Base-by-base conservation (phyloP, 2,888 invertebrate species). In the Drosophila aldrichi region DNA sequence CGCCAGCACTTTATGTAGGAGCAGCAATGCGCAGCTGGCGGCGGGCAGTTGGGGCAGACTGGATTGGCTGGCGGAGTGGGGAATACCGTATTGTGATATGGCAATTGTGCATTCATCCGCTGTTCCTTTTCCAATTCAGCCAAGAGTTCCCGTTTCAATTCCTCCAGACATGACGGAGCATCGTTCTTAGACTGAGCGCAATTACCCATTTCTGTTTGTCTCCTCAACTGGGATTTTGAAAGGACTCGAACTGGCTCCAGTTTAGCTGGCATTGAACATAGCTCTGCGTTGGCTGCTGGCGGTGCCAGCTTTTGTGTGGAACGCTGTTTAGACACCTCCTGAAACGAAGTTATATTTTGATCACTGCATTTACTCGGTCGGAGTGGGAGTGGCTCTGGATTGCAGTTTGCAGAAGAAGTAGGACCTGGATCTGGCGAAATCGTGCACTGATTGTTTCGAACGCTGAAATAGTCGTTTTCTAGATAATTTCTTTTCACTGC, bases 101-200 rank as follows among this genome's bases (percentile, higher is more conserved):
- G 20, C 1, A 8, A 8, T 9, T 51, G 63, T 2, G 32, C 12
- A 1, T 25, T 34, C 5, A 51, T 5, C 1, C 46, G 22, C 25
- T 68, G 57, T 0, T 78, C 64, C 6, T 10, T 34, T 36, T n/a
- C 29, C 40, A 81, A 16, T 0, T 32, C 22, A 0, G 57, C 22
- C 4, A 83, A 12, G 1, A 81, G 51, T 18, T 81, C 81, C 7
- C 3, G 41, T 16, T 81, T 81, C 14, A 81, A n/a, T 16, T 73
- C 68, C 52, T 83, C 81, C n/a, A 81, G 46, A 14, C 34, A 1
- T 8, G 61, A 62, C 3, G 32, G 40, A 20, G 16, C 32, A 29
- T 20, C 12, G 0, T 22, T 22, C 1, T 54, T 76, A 2, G 69
- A n/a, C 20, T 60, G 58, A 32, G 59, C 20, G 0, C 34, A 12